Conservation (phyloP, 1,140 invertebrate species). For the Drosophila kanapiae region DNA sequence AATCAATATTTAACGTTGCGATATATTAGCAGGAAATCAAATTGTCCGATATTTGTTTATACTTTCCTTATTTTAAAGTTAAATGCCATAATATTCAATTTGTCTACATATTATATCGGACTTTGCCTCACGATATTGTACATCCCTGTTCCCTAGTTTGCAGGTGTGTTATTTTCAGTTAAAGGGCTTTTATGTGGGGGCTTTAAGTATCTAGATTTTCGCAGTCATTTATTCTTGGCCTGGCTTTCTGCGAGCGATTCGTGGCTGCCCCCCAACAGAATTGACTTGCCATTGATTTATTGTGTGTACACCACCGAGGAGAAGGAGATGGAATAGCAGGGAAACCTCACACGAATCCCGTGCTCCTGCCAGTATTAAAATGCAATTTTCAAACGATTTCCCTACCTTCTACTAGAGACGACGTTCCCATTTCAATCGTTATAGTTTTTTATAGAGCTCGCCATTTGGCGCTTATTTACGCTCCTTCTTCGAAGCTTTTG, state of each 20-base stretch:
- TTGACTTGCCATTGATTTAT: slow-evolving; percentile 78
- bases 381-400: slow-evolving; percentile 68
- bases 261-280: slow-evolving; percentile 27
- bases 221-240: slow-evolving; percentile 61
- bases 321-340: background rate
- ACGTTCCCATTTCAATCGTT: slow-evolving; percentile 35
- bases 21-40: too few species aligned
- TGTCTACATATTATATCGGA: too few species aligned
- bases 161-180: slow-evolving; percentile 13
- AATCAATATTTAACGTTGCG: too few species aligned
- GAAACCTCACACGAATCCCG: slow-evolving; percentile 5
- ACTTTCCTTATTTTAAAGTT: too few species aligned
- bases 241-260: slow-evolving; percentile 28
- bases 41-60: too few species aligned
- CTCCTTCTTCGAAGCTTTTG: slow-evolving; percentile 25
- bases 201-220: slow-evolving; percentile 62
- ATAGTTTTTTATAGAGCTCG: slow-evolving; percentile 36
- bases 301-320: slow-evolving; percentile 5
- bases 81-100: too few species aligned
- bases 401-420: background rate
- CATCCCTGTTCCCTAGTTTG: background rate
- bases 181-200: slow-evolving; percentile 4
- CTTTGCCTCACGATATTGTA: background rate
- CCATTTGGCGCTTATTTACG: slow-evolving; percentile 25
- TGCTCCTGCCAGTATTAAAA: slow-evolving; percentile 66